Base-by-base conservation (phyloP, 2,113 vertebrate genomes). In the Seriola quinqueradiata region DNA sequence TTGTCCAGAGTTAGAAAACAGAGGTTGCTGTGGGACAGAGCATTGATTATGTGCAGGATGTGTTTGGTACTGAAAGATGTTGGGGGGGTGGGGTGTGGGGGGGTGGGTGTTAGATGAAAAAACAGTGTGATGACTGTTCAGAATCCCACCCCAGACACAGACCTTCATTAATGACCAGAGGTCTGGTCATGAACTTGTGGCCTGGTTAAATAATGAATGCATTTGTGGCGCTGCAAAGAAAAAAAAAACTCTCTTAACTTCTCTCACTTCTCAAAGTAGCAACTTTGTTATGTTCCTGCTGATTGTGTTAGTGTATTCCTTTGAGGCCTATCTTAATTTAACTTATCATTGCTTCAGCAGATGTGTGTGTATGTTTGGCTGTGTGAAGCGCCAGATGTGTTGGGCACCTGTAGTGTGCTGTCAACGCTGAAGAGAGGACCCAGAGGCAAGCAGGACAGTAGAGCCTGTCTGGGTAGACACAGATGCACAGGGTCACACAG, bases 51-150 rank as follows among this genome's bases (percentile, higher is more conserved):
- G 77, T 87, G 86, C 81, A 84, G 73, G 90, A 90, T 83, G 92
- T 90, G 89, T 93, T 93, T 91, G 83, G 77, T 88, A 83, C 81
- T 92, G 89, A 91, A 88, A 89, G 86, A 91, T 90, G 90, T 77
- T 65, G 34, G 77, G 72, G 75, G 57, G 67, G 54, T 46, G 44
- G 63, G 71, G 76, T 59, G 64, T 79, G 66, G 57, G 70, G 54
- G 54, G 44, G 63, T 68, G 76, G 63, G 64, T 79, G 66, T 89
- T 64, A 70, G 68, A 79, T 79, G 89, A 83, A 92, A 90, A 82
- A 92, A 94, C 93, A 94, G 89, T 86, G 90, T 83, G 81, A 85
- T 86, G 90, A 86, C 93, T 94, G 93, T 94, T 93, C 66, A 73
- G 72, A 88, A 74, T 79, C 82, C 78, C 57, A 1, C 76, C 72